Conservation (phyloP, 2,797 vertebrate genomes). For the Taeniopygia guttata region DNA sequence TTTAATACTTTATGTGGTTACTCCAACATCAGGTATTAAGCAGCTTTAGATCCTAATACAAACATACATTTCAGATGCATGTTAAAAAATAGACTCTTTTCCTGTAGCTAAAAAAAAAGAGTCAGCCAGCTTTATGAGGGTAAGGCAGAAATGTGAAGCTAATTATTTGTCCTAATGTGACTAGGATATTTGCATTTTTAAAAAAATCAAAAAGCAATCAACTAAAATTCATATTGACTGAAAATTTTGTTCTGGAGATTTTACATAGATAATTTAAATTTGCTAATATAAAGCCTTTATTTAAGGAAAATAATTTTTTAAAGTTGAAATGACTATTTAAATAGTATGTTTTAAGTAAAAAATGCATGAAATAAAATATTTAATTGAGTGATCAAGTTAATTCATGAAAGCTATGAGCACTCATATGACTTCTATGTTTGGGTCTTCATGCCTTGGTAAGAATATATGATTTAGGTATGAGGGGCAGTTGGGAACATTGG, state of each 20-base stretch:
- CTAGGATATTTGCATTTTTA: not conserved
- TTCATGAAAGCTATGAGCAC: not conserved
- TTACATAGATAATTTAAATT: not conserved
- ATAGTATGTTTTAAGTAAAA: not conserved
- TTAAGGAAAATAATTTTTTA: not conserved
- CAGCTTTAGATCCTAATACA: not conserved
- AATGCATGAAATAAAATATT: not conserved
- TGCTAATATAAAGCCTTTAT: not conserved
- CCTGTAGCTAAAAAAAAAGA: not conserved
- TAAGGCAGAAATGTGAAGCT: not conserved
- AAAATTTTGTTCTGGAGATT: not conserved
- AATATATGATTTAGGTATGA: not conserved
- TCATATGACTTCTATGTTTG: not conserved
- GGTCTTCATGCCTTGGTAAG: not conserved
- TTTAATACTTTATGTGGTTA: not conserved
- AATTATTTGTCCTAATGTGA: not conserved
- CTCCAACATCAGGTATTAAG: not conserved
- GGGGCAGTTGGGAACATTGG: fast-evolving
- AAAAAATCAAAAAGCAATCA: not conserved
- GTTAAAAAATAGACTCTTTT: not conserved
- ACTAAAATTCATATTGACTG: not conserved
- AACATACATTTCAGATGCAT: not conserved
- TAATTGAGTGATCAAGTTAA: not conserved
- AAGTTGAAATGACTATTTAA: not conserved
- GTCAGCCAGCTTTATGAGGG: not conserved